Conservation (phyloP, 2,113 vertebrate genomes). For the Monarcha castaneiventris region DNA sequence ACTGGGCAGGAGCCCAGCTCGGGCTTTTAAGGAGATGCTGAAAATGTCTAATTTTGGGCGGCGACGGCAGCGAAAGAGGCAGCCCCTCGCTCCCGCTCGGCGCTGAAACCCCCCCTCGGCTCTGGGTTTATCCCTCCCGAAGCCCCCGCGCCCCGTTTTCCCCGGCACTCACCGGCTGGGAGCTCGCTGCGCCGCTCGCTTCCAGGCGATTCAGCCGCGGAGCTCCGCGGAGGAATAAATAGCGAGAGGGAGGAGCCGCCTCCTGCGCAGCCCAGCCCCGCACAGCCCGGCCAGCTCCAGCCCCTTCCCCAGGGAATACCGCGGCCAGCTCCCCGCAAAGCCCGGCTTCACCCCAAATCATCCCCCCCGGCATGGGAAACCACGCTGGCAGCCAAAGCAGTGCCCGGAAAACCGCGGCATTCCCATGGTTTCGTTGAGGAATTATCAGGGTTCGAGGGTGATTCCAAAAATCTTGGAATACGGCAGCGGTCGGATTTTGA, state of each 20-base stretch:
- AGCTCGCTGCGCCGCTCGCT: neutral
- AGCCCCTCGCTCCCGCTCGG: rapidly evolving
- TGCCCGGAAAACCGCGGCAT: rapidly evolving
- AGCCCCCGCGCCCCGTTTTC: rapidly evolving
- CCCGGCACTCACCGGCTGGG: neutral
- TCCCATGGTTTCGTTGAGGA: rapidly evolving
- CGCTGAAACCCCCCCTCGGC: neutral
- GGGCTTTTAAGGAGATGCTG: neutral
- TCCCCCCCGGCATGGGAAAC: neutral
- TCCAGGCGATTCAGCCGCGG: neutral
- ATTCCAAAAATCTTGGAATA: neutral
- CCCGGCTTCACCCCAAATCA: rapidly evolving
- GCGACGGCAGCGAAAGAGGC: neutral
- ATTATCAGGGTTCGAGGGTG: neutral
- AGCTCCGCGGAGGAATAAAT: conserved; percentile 14
- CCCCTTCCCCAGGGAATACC: neutral
- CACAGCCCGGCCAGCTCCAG: neutral
- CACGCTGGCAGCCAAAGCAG: rapidly evolving
- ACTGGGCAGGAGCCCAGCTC: neutral
- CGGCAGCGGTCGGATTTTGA: rapidly evolving
- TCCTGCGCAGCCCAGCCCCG: neutral
- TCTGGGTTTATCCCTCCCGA: neutral
- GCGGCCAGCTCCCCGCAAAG: rapidly evolving
- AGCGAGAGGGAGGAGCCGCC: conserved; percentile 45
- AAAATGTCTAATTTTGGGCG: neutral